phyloP scores from a whole-genome alignment of 2,113 vertebrate species.

The Passer montanus region DNA sequence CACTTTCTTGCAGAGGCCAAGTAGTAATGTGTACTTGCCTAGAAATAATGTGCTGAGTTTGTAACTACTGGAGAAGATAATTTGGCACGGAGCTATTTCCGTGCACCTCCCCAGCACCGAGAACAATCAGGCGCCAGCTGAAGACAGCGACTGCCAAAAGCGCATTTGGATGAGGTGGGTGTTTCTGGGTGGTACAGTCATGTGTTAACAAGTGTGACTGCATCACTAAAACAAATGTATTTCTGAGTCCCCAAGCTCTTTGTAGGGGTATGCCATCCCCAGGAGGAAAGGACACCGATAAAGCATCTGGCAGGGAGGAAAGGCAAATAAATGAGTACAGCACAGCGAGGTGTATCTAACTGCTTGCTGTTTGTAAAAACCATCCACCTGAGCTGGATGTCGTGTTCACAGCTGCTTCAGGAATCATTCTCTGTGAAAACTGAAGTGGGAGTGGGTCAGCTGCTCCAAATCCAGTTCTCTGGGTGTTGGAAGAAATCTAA shows the following conservation, averaged over 20 bases:
- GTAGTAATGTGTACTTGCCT: neutral
- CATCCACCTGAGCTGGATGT: neutral
- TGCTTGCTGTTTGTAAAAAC: neutral
- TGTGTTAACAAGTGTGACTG: conserved; percentile 24
- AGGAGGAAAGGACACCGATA: neutral
- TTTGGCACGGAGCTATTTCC: neutral
- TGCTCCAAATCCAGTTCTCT: neutral
- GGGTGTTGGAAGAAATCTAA: neutral
- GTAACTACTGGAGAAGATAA: conserved; percentile 31
- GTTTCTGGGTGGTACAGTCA: conserved; percentile 56
- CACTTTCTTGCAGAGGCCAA: neutral
- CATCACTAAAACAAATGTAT: neutral
- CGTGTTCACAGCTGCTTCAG: neutral
- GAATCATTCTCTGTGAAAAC: neutral
- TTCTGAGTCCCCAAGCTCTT: neutral
- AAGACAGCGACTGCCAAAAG: conserved; percentile 47
- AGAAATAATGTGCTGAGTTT: conserved; percentile 1
- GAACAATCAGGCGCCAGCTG: conserved; percentile 44
- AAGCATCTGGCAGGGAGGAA: neutral
- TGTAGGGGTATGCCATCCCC: neutral
- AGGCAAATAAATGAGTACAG: neutral
- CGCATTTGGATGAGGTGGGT: conserved; percentile 42
- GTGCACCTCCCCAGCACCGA: neutral
- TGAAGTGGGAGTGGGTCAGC: neutral
- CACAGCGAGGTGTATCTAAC: neutral